phyloP scores from a whole-genome alignment of 2,113 vertebrate genomes.

The Bos javanicus region DNA sequence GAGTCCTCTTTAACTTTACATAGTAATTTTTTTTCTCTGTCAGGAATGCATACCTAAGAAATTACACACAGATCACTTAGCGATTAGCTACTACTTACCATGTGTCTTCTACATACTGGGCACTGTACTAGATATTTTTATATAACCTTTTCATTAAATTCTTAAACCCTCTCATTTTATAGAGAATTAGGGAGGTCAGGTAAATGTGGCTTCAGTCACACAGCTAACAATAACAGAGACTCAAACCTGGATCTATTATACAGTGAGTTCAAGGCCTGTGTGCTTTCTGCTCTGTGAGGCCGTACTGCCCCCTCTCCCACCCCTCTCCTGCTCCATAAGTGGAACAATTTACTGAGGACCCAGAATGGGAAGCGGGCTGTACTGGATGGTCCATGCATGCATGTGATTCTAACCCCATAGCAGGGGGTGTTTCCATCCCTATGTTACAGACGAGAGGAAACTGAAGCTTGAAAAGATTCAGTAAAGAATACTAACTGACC shows the following conservation, averaged over 20 bases:
- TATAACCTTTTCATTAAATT: background rate
- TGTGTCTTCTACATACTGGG: background rate
- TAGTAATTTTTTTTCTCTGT: background rate
- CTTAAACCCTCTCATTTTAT: background rate
- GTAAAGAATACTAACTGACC: background rate
- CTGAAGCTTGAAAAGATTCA: background rate
- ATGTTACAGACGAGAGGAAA: background rate
- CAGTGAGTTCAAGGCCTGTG: background rate
- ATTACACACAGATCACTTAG: background rate
- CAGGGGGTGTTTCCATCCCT: background rate
- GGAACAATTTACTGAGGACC: background rate
- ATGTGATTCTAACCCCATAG: background rate
- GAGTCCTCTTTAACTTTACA: background rate
- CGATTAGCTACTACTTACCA: background rate
- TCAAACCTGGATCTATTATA: background rate
- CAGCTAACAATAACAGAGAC: background rate
- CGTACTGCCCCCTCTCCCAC: fast-evolving
- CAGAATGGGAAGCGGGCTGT: background rate
- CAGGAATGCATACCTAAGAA: background rate
- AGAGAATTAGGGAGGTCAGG: background rate
- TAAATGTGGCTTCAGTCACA: background rate
- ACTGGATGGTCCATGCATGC: background rate
- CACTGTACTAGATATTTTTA: background rate
- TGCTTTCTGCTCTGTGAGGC: background rate
- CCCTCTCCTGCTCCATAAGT: background rate